Evolutionary conservation across 1,140 invertebrate genomes (phyloP), one percentile per base, ranked within the genome.

Genomic region (Cyphomyrmex costatus): DNA sequence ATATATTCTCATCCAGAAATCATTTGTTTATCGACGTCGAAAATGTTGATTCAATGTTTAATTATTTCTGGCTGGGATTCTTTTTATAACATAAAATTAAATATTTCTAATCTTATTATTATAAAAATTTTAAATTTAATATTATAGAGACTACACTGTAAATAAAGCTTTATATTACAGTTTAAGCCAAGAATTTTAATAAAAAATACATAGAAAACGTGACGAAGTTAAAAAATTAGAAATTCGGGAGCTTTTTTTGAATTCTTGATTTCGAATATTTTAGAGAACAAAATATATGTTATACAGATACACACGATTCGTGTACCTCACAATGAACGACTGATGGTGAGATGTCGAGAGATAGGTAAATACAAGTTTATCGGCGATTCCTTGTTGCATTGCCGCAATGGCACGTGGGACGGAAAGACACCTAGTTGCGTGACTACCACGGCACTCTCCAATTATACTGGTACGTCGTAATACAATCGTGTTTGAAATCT

Each of bases 291-390:
- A n/a, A n/a, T n/a, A 71, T 77, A 78, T 83, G 63, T 77, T 63
- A 80, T 65, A 21, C 86, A 95, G 95, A 94, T 94, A 86, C 93
- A 95, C 85, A 95, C 94, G 86, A 94, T 95, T 30, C 94, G 92
- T 71, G 93, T 95, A 87, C 96, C 97, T 30, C 97, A 97, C 92
- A 97, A 96, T n/a, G 97, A 97, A 27, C 96, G 96, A 82, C 95
- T 98, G 63, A 96, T 96, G 92, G 95, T 97, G 0, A 95, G 98
- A 77, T 98, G 98, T 94, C 96, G 96, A 76, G 97, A 98, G 91
- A 94, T 98, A 77, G 98, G 98, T 16, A 95, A 97, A 86, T 98
- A 98, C 93, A 98, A 98, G 93, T 95, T 98, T 86, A 93, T 97
- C 73, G 96, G 98, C 78, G 95, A 97, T 89, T 94, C 96, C 19